Base-by-base conservation (phyloP, 2,797 vertebrate species). In the Acipenser ruthenus region DNA sequence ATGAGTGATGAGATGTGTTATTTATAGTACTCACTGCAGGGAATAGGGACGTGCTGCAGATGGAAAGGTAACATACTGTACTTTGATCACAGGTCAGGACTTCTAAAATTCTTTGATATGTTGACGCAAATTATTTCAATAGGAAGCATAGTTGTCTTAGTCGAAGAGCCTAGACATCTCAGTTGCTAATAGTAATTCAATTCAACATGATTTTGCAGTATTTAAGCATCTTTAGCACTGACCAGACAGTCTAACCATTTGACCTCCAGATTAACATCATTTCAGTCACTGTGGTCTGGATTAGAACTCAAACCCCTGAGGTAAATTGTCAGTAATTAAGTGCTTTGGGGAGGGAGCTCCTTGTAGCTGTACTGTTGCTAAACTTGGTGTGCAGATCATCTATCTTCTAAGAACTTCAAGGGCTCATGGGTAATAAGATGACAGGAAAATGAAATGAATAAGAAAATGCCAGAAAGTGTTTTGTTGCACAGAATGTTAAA, bases 401-500 rank as follows among this genome's bases (percentile, higher is more conserved):
- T 60, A 48, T 60, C 18, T 50, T 67, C 18, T 10, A 5, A 15
- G 53, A 60, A 60, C 23, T 66, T 55, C 48, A 58, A 13, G 18
- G 8, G 11, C 12, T 60, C 15, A 18, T 50, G 58, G 50, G 59
- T 60, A 18, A 60, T 18, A n/a, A 48, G 10, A 50, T 15, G 58
- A 23, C 49, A 51, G 15, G 50, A 60, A 49, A 12, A 55, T 55
- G 53, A 55, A 55, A 55, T 55, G 53, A 55, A 55, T 11, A 13
- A 48, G 61, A 61, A 60, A 6, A 49, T 49, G 7, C 10, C 11
- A 62, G 13, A 52, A 49, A 50, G 13, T 6, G 13, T 23, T 67
- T 15, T 10, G 12, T 60, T 11, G 60, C 49, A 23, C 66, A 51
- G 15, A 62, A 62, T 67, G 50, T 67, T 11, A 61, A n/a, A n/a